Percentiles rank a stretch among this genome's conserved stretches.
These are phyloP conservation scores for Nomada lathburiana DNA, from an alignment of 2,888 invertebrate species.

Conservation along the genomic window DNA sequence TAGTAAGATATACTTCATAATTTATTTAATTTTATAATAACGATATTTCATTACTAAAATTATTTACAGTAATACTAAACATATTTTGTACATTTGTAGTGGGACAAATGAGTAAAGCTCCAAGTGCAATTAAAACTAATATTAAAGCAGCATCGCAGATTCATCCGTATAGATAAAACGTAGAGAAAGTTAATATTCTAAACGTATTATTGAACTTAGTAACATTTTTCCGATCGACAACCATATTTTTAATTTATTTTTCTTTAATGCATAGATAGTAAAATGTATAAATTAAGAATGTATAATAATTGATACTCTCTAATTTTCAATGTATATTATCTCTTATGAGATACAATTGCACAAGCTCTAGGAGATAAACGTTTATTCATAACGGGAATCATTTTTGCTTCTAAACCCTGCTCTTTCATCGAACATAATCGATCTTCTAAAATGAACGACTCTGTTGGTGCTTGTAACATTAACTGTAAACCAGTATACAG, in stretches of 20 bases:
- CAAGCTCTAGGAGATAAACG: slow-evolving; percentile 79
- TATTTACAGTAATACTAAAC: slow-evolving; percentile 22
- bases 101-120: slow-evolving; percentile 91
- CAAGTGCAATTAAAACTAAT: slow-evolving; percentile 96
- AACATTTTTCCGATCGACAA: neutral
- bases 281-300: neutral
- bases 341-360: slow-evolving; percentile 77
- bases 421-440: slow-evolving; percentile 78
- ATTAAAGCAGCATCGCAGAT: slow-evolving; percentile 96
- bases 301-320: neutral
- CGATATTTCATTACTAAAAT: slow-evolving; percentile 15
- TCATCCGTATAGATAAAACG: slow-evolving; percentile 92
- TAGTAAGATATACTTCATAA: slow-evolving; percentile 61
- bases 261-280: neutral
- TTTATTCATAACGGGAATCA: slow-evolving; percentile 75
- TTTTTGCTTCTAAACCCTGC: slow-evolving; percentile 69
- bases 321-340: slow-evolving; percentile 20
- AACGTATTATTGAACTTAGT: neutral
- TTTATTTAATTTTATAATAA: slow-evolving; percentile 22
- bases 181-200: neutral
- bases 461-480: slow-evolving; percentile 79
- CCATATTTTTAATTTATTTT: neutral
- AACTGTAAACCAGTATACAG: slow-evolving; percentile 80
- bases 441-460: slow-evolving; percentile 78
- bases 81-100: slow-evolving; percentile 75